A percentile compares a stretch with the other conserved stretches of the same genome.
Evolutionary conservation across 1,140 invertebrate genomes (phyloP).

Genomic region (Cotesia glomerata): DNA sequence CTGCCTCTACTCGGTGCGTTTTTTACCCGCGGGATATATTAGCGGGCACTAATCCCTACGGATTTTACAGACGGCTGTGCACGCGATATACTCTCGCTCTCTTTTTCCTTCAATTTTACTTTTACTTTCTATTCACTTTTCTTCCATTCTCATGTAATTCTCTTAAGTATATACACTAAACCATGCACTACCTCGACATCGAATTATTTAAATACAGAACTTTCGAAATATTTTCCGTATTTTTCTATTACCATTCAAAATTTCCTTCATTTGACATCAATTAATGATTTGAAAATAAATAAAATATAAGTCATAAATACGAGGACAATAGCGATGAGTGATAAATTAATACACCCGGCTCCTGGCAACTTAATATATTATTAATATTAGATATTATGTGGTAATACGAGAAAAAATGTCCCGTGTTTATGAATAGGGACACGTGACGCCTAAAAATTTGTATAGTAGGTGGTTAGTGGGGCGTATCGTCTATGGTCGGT

Average conservation of each 20-base stretch:
- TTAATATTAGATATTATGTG: neutral
- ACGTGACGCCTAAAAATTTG: slow-evolving; percentile 51
- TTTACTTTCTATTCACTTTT: neutral
- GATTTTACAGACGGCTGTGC: slow-evolving; percentile 54
- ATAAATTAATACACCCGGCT: neutral
- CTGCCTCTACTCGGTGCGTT: slow-evolving; percentile 47
- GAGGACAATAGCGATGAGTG: no score
- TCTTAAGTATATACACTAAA: neutral
- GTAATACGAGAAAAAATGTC: slow-evolving; percentile 41
- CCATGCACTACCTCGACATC: neutral
- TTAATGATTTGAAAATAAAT: no score
- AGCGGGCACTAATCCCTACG: slow-evolving; percentile 56
- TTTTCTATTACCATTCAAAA: no score
- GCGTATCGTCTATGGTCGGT: slow-evolving; percentile 40
- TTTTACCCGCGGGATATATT: slow-evolving; percentile 59
- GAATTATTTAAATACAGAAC: no score
- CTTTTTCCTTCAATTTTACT: slow-evolving; percentile 8
- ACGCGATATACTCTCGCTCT: slow-evolving; percentile 23
- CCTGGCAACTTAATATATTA: neutral
- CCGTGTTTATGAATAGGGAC: slow-evolving; percentile 52
- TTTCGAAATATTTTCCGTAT: no score
- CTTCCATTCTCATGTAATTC: neutral
- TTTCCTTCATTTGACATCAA: no score
- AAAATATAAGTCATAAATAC: no score
- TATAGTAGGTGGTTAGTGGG: slow-evolving; percentile 56